Conservation (phyloP, 2,797 vertebrate genomes). For the Galaxias olidus region DNA sequence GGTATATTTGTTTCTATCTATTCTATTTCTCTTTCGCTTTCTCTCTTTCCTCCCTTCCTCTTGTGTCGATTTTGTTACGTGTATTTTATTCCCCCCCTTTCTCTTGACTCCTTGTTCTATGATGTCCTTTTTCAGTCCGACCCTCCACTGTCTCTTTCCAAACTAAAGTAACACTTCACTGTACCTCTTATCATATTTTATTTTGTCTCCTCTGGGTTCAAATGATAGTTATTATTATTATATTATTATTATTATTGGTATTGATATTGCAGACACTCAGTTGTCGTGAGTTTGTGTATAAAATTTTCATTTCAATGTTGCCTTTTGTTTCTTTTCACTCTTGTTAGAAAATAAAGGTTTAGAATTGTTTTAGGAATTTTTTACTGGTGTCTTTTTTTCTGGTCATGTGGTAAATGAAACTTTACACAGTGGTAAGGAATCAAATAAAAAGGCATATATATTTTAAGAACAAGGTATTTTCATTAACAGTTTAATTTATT, state of each 20-base stretch:
- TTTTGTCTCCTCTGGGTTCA: slow-evolving; percentile 73
- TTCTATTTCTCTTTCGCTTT: slow-evolving; percentile 33
- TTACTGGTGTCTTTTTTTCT: slow-evolving; percentile 32
- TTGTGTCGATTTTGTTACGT: slow-evolving; percentile 10
- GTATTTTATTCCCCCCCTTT: slow-evolving; percentile 15
- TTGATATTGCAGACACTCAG: slow-evolving; percentile 79
- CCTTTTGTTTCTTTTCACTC: slow-evolving; percentile 83
- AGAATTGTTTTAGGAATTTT: slow-evolving; percentile 79
- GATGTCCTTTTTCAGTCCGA: slow-evolving; percentile 33
- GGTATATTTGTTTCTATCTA: slow-evolving; percentile 58
- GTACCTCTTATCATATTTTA: slow-evolving; percentile 72
- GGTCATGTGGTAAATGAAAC: background rate
- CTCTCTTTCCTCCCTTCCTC: slow-evolving; percentile 24
- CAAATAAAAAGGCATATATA: background rate
- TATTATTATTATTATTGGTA: slow-evolving; percentile 78
- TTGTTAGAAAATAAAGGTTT: slow-evolving; percentile 87
- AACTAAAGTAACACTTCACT: slow-evolving; percentile 74
- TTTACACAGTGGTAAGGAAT: background rate
- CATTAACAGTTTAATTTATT: slow-evolving; percentile 61
- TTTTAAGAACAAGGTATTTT: background rate
- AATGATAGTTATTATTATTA: slow-evolving; percentile 56
- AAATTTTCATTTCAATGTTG: slow-evolving; percentile 84
- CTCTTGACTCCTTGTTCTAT: slow-evolving; percentile 42
- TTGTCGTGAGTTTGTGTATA: slow-evolving; percentile 81
- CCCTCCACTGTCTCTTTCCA: slow-evolving; percentile 45